Evolutionary conservation across 2,888 invertebrate species (phyloP), one percentile per base, ranked within the genome.

Genomic region (Arrhopalites spinosus): DNA sequence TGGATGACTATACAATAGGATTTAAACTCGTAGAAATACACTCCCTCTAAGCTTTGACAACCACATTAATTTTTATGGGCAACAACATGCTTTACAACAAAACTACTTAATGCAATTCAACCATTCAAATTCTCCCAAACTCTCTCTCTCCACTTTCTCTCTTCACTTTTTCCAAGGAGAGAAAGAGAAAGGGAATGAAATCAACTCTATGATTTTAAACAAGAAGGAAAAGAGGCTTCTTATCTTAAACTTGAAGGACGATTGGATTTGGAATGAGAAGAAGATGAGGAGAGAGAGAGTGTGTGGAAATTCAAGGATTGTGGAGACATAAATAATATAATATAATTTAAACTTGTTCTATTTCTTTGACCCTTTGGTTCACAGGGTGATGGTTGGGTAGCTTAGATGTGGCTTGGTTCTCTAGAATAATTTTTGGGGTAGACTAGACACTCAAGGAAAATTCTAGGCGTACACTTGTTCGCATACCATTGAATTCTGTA

Each of bases 61-160:
- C 45, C 66, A 23, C 66, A 66, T 66, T 66, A 36, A 43, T 66
- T 66, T 66, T 66, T 66, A 66, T 66, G 66, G 45, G 43, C n/a
- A n/a, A n/a, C 36, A 59, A 59, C 59, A 59, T 59, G 59, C 23
- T 59, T 59, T 59, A 25, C 20, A 59, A 8, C 13, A 20, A 59
- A 59, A 17, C 59, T 59, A 59, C 59, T 59, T 59, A 59, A 25
- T 59, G 25, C 59, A 25, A 53, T 20, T 59, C 13, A 59, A 59
- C 17, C n/a, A n/a, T 2, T 23, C 1, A 59, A 59, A 59, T 13
- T 59, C 20, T 13, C n/a, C n/a, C 23, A 25, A 25, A n/a, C 59
- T 59, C 20, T 53, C 53, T 8, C 47, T n/a, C n/a, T n/a, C n/a
- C n/a, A n/a, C n/a, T n/a, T n/a, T n/a, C n/a, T n/a, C n/a, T n/a